These are phyloP conservation scores for Plagodis pulveraria DNA, from an alignment of 2,888 invertebrate species.

Conservation along the genomic window DNA sequence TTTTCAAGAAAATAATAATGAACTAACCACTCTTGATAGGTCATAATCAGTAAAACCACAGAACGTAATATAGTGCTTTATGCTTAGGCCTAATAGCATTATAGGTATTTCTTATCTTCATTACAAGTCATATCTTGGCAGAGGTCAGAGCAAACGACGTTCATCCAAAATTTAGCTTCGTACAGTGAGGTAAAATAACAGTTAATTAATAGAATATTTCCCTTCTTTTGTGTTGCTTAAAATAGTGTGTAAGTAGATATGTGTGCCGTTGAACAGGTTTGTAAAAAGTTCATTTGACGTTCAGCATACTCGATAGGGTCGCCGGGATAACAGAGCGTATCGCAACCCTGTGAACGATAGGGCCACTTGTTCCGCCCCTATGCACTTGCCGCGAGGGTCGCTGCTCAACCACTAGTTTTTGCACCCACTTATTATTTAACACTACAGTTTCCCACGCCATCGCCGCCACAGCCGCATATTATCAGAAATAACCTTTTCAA, in stretches of 20 bases:
- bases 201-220: too few relatives aligned
- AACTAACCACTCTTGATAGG: too few relatives aligned
- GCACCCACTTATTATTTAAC: constrained; percentile 69
- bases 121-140: constrained; percentile 15
- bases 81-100: constrained; percentile 1
- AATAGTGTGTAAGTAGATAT: not conserved
- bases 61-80: too few relatives aligned
- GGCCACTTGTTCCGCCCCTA: constrained; percentile 82
- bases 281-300: constrained; percentile 4
- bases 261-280: constrained; percentile 8
- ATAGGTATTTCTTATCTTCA: constrained; percentile 27
- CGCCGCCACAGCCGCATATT: constrained; percentile 51
- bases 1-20: not conserved
- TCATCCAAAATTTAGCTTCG: constrained; percentile 6
- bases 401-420: constrained; percentile 69
- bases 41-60: too few relatives aligned
- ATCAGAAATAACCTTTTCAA: constrained; percentile 60
- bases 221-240: constrained; percentile 6
- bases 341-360: constrained; percentile 37
- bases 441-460: constrained; percentile 73
- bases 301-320: constrained; percentile 9
- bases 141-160: constrained; percentile 29
- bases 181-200: too few relatives aligned
- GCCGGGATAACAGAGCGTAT: constrained; percentile 30
- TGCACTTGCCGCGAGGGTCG: constrained; percentile 78